These are phyloP conservation scores for Abscondita cerata DNA, from an alignment of 2,888 invertebrate genomes.

Conservation along the genomic window DNA sequence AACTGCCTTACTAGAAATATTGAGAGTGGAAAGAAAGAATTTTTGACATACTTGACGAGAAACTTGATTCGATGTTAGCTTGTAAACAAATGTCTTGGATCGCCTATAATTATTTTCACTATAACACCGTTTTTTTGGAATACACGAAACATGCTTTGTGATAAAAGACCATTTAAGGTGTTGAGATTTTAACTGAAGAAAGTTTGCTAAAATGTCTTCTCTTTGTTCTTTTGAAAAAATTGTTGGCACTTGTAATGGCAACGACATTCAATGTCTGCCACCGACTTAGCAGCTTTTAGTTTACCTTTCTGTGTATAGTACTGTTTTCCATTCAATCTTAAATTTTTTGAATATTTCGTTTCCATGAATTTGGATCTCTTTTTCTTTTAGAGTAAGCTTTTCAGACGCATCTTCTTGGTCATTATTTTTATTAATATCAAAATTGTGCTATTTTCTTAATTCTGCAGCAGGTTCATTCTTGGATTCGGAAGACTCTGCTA, in stretches of 20 bases:
- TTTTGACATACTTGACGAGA: constrained; percentile 4
- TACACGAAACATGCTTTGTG: neutral
- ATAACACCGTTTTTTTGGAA: neutral
- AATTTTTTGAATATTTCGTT: too few relatives aligned
- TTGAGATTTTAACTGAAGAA: neutral
- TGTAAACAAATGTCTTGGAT: neutral
- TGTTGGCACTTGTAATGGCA: neutral
- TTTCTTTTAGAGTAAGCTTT: neutral
- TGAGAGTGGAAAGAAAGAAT: too few relatives aligned
- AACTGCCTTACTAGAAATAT: too few relatives aligned
- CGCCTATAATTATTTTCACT: neutral
- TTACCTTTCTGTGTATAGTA: neutral
- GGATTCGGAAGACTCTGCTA: neutral
- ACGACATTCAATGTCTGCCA: neutral
- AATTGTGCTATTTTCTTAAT: neutral
- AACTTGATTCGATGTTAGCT: neutral
- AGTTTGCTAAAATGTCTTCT: neutral
- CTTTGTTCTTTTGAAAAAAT: neutral
- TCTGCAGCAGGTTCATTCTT: neutral
- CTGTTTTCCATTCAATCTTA: neutral
- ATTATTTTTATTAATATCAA: neutral
- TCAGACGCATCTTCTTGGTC: neutral
- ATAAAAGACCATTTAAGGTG: neutral
- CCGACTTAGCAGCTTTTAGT: neutral
- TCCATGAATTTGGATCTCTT: neutral